phyloP scores from a whole-genome alignment of 2,113 vertebrate genomes.

The human (Homo sapiens) region GRCh38 chr7:157245001-157245500 shows the following conservation, averaged over 20 bases:
- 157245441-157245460: constrained; percentile 71
- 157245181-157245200: constrained; percentile 96
- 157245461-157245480: constrained; percentile 40
- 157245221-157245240: constrained; percentile 84
- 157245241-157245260: constrained; percentile 80
- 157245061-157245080: constrained; percentile 99
- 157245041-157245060: constrained; percentile 99
- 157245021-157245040: constrained; percentile 93
- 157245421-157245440: constrained; percentile 76
- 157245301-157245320: constrained; percentile 82
- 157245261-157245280: constrained; percentile 83
- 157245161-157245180: constrained; percentile 89
- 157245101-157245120: constrained; percentile 98
- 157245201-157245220: constrained; percentile 91
- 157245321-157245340: constrained; percentile 80
- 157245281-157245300: constrained; percentile 83
- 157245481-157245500: constrained; percentile 67
- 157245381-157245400: constrained; percentile 75
- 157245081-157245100: constrained; percentile 97
- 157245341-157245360: constrained; percentile 79
- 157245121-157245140: constrained; percentile 94
- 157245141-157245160: constrained; percentile 90
- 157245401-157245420: constrained; percentile 77
- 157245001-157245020: constrained; percentile 99
- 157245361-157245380: constrained; percentile 80